Base-by-base conservation (phyloP, 2,797 vertebrate genomes). In the Schizopygopsis malacanthus region DNA sequence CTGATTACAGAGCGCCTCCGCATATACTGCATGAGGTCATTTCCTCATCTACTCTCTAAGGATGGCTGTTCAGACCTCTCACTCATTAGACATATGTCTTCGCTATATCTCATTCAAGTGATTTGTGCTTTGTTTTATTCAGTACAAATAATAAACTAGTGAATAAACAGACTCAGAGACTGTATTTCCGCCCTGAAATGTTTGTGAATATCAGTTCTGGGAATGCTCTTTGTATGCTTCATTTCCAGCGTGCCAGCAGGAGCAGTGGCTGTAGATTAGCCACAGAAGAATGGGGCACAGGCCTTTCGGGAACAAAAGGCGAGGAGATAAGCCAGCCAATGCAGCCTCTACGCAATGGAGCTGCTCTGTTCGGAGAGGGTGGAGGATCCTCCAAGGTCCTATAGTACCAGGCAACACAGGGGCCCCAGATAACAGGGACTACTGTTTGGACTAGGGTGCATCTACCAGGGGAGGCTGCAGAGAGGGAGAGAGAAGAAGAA, bases 341-440 rank as follows among this genome's bases (percentile, higher is more conserved):
- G 70, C 28, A 67, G 28, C 20, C 61, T 83, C 70, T 63, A 79
- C 61, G 13, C 87, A 50, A 28, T 77, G 78, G 83, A 87, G 25
- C 33, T 43, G 71, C 52, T 45, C 65, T 61, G 65, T 67, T 72
- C 6, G 11, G 59, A 80, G 37, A 50, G 78, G 85, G 79, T 81
- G 87, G 79, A 79, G 78, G 63, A 56, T 54, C 77, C 82, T 82
- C 85, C 28, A 70, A 81, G 75, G 87, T 76, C 82, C 79, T 63
- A 45, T 43, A 70, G 79, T 87, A 85, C 88, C 88, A 89, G 85
- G 85, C 89, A 89, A 87, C 87, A 45, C 79, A 83, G 56, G 59
- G 78, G 80, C 45, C 85, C 79, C 86, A 86, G 90, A 91, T 91
- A 90, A 90, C 82, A 89, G 56, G 65, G 45, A 80, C 79, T 73